Evolutionary conservation across 1,140 invertebrate genomes (phyloP), one percentile per base, ranked within the genome.

Genomic region (Drosophila nebulosa): DNA sequence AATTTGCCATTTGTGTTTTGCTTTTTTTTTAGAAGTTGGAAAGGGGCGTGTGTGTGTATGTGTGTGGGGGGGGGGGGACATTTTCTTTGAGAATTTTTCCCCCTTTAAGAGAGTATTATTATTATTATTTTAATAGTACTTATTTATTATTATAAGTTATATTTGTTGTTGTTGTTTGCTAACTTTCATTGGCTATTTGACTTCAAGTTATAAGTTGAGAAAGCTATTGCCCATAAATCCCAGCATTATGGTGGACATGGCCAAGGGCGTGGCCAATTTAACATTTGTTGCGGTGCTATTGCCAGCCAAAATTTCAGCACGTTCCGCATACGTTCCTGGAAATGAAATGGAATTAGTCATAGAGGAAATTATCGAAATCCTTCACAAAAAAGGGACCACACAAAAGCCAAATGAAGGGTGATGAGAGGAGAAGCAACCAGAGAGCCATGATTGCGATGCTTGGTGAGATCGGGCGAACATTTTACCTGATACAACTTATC

Each of bases 281-380:
- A 89, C 69, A 50, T 83, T 57, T 16, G 83, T 60, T 0, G 93
- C 93, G 10, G 93, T 93, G 42, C 92, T 93, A 84, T 94, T 93
- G 1, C 93, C 93, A 0, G 93, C 92, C 3, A 94, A 83, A 69
- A 94, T 94, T 69, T 93, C 91, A 3, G 92, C 93, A 5, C 93
- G 90, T 27, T 94, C 7, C 93, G 89, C 85, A 93, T 92, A 4
- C 93, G 79, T 79, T 93, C 90, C 90, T 91, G 26, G 0, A n/a
- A 67, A 9, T 10, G 2, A 30, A 30, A 30, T 10, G 0, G 4
- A 30, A 10, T 30, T 30, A 30, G 7, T 30, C 27, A n/a, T n/a
- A n/a, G n/a, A n/a, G n/a, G n/a, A n/a, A n/a, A n/a, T n/a, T n/a
- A n/a, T n/a, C n/a, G n/a, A n/a, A n/a, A n/a, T n/a, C n/a, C n/a